A percentile compares a stretch with the other conserved stretches of the same genome.
phyloP scores from a whole-genome alignment of 2,888 invertebrate genomes.

The Epirrhoe alternata region DNA sequence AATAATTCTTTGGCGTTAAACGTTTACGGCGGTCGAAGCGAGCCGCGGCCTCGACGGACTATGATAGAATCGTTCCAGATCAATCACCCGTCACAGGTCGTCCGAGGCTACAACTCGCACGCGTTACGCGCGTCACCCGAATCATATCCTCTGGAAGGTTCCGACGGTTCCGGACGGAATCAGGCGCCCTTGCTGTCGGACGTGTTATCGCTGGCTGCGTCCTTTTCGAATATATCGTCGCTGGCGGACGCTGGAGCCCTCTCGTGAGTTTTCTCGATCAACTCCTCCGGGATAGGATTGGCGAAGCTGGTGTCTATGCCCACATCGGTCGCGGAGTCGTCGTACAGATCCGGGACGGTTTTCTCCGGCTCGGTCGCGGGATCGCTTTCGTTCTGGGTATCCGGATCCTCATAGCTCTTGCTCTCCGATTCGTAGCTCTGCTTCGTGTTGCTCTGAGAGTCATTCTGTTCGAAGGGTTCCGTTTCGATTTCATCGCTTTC shows the following conservation, averaged over 20 bases:
- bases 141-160: slow-evolving; percentile 79
- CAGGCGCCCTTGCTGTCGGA: slow-evolving; percentile 62
- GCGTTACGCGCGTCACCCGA: slow-evolving; percentile 72
- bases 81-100: slow-evolving; percentile 4
- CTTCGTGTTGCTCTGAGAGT: slow-evolving; percentile 18
- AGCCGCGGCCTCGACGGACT: slow-evolving; percentile 33
- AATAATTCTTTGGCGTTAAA: slow-evolving; percentile 80
- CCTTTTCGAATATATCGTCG: slow-evolving; percentile 61
- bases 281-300: slow-evolving; percentile 18
- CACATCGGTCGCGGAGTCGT: slow-evolving; percentile 53
- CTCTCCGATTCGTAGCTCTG: slow-evolving; percentile 18
- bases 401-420: slow-evolving; percentile 10
- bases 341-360: slow-evolving; percentile 55
- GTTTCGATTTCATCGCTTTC: neutral
- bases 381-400: neutral
- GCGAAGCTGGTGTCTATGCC: slow-evolving; percentile 68
- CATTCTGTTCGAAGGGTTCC: slow-evolving; percentile 13
- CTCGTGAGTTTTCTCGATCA: slow-evolving; percentile 21
- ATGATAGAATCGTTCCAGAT: neutral
- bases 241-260: slow-evolving; percentile 34
- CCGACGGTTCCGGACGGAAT: slow-evolving; percentile 65
- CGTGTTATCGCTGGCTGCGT: slow-evolving; percentile 31
- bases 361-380: slow-evolving; percentile 10
- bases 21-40: slow-evolving; percentile 42
- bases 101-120: slow-evolving; percentile 34